Percentiles rank a stretch among this genome's conserved stretches.
phyloP scores from a whole-genome alignment of 2,888 invertebrate species.

The Nomada ferruginata region DNA sequence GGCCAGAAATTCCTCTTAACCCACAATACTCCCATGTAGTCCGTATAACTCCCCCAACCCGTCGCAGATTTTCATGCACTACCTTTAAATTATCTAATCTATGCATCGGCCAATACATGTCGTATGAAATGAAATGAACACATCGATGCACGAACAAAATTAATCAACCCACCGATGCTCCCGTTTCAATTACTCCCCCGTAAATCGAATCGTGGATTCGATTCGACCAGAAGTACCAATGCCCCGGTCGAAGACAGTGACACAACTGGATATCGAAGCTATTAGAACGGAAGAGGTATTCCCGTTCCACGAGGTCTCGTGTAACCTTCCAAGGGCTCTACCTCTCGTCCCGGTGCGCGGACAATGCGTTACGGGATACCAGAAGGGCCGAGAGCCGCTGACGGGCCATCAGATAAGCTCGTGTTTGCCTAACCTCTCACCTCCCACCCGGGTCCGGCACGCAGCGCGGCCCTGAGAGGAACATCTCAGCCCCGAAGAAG shows the following conservation, averaged over 20 bases:
- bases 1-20: too few species aligned
- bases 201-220: neutral
- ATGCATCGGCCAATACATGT: neutral
- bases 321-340: conserved; percentile 63
- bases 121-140: neutral
- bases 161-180: too few species aligned
- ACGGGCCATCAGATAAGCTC: conserved; percentile 83
- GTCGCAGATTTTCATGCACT: too few species aligned
- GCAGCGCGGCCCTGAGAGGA: conserved; percentile 66
- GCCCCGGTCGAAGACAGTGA: conserved; percentile 32
- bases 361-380: conserved; percentile 62
- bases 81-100: too few species aligned
- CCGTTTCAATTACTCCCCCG: too few species aligned
- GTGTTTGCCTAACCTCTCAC: conserved; percentile 83
- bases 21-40: too few species aligned
- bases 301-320: conserved; percentile 64
- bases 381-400: conserved; percentile 74
- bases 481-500: conserved; percentile 71
- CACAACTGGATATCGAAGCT: conserved; percentile 75
- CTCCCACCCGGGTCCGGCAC: conserved; percentile 75
- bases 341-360: conserved; percentile 49
- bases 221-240: neutral
- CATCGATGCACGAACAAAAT: neutral
- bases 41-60: too few species aligned
- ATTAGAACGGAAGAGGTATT: conserved; percentile 72